A percentile compares a stretch with the other conserved stretches of the same genome.
Conservation (phyloP, 2,113 vertebrate genomes). For the Microtus oregoni region DNA sequence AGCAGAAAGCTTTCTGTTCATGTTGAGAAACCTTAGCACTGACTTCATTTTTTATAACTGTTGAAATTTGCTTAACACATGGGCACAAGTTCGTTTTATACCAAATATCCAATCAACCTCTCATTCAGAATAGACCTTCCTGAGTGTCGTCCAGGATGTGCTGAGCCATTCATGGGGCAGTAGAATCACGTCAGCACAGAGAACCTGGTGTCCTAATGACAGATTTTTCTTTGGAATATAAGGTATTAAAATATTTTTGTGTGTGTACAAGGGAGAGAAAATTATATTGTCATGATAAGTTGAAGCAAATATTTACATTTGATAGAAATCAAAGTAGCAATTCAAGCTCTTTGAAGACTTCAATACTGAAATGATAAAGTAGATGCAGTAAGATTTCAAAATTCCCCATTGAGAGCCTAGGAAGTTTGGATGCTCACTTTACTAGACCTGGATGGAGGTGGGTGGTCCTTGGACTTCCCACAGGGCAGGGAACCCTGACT, state of each 20-base stretch:
- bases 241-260: not conserved
- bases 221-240: not conserved
- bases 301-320: not conserved
- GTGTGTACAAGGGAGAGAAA: not conserved
- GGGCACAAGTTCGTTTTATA: not conserved
- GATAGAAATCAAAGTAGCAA: not conserved
- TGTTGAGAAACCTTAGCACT: not conserved
- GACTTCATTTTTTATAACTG: not conserved
- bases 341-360: not conserved
- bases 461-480: too few species aligned
- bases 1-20: not conserved
- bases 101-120: not conserved
- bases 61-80: not conserved
- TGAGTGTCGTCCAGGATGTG: accelerated
- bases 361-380: not conserved
- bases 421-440: too few species aligned
- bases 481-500: too few species aligned
- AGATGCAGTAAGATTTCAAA: not conserved
- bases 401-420: not conserved
- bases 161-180: too few species aligned
- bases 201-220: not conserved
- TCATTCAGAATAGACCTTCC: not conserved
- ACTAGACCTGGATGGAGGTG: too few species aligned
- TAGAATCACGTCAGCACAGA: accelerated
- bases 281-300: not conserved